These are phyloP conservation scores for Subacronicta megacephala DNA, from an alignment of 2,888 invertebrate genomes.

Conservation along the genomic window DNA sequence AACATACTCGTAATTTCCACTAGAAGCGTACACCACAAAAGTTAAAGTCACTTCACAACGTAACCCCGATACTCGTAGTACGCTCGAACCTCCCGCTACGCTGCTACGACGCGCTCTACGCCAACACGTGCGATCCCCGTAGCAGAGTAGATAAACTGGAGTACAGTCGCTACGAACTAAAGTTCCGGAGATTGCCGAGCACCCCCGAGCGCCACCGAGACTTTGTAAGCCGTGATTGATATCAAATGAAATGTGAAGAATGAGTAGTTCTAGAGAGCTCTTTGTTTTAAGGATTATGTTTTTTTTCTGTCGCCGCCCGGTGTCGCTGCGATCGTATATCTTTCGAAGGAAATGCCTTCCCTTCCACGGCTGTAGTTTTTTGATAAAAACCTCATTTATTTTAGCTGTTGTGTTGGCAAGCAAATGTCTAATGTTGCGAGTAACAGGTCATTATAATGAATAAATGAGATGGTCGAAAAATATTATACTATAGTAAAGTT, in stretches of 20 bases:
- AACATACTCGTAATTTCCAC: slow-evolving; percentile 62
- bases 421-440: not conserved
- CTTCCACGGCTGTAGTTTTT: slow-evolving; percentile 14
- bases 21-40: slow-evolving; percentile 62
- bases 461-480: not conserved
- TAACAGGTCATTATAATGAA: not conserved
- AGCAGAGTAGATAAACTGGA: slow-evolving; percentile 80
- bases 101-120: slow-evolving; percentile 71
- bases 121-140: slow-evolving; percentile 77
- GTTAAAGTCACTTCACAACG: slow-evolving; percentile 67
- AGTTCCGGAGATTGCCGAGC: slow-evolving; percentile 76
- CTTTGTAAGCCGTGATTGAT: slow-evolving; percentile 87
- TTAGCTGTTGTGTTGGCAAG: not conserved
- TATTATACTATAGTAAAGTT: slow-evolving; percentile 9
- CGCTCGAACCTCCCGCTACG: slow-evolving; percentile 63
- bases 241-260: slow-evolving; percentile 89
- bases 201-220: slow-evolving; percentile 75
- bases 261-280: slow-evolving; percentile 83
- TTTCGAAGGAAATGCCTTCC: slow-evolving; percentile 49
- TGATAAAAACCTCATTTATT: slow-evolving; percentile 11
- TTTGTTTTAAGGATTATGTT: slow-evolving; percentile 86
- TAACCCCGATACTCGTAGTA: slow-evolving; percentile 65
- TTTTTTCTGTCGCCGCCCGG: slow-evolving; percentile 62
- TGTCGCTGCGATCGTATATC: slow-evolving; percentile 59
- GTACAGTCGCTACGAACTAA: slow-evolving; percentile 73